phyloP scores from a whole-genome alignment of 2,113 vertebrate genomes.

The Python bivittatus region DNA sequence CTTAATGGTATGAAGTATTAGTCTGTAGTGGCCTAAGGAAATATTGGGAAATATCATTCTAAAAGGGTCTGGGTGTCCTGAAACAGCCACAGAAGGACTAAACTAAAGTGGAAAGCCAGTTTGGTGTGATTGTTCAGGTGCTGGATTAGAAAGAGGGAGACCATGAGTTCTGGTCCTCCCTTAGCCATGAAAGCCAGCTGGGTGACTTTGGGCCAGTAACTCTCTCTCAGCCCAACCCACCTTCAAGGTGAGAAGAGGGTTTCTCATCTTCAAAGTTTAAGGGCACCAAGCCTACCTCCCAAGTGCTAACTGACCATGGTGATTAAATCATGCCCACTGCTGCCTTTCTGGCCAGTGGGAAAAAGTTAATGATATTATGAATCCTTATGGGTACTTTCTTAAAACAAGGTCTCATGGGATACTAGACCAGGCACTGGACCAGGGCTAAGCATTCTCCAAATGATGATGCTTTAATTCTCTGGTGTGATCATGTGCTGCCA shows the following conservation, averaged over 20 bases:
- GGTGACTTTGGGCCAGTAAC: background rate
- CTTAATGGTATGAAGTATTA: background rate
- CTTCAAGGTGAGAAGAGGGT: too few relatives aligned
- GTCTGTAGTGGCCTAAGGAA: background rate
- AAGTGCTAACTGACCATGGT: background rate
- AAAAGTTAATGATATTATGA: background rate
- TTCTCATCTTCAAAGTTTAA: too few relatives aligned
- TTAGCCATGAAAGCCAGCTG: background rate
- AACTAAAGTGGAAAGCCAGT: background rate
- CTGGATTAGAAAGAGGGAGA: background rate
- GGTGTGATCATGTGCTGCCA: background rate
- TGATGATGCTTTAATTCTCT: background rate
- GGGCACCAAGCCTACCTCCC: background rate
- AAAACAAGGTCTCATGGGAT: background rate
- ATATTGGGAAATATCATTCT: background rate
- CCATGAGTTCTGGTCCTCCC: background rate
- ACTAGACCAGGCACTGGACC: background rate
- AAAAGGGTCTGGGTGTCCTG: background rate
- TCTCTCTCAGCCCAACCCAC: too few relatives aligned
- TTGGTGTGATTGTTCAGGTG: background rate
- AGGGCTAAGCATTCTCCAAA: background rate
- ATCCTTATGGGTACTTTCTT: background rate
- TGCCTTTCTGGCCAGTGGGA: background rate
- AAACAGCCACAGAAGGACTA: background rate
- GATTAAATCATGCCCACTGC: background rate